Conservation (phyloP, 1,140 invertebrate genomes). For the Belonocnema kinseyi region DNA sequence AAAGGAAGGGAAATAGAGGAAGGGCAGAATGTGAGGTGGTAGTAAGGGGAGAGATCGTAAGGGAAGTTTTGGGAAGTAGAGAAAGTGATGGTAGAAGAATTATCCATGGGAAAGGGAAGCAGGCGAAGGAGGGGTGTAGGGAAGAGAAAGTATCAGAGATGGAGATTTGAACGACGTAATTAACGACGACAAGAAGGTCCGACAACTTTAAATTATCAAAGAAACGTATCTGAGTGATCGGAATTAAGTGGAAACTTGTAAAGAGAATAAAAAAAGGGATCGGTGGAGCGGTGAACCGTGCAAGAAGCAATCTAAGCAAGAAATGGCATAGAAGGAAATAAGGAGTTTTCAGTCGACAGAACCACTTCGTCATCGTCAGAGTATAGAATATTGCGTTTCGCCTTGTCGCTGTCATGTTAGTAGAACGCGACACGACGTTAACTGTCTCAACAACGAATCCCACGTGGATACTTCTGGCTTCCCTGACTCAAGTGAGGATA, state of each 20-base stretch:
- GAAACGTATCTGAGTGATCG: background rate
- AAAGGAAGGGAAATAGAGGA: no score
- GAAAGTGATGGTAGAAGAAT: no score
- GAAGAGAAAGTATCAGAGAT: no score
- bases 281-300: background rate
- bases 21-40: no score
- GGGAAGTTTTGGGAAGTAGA: no score
- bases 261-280: background rate
- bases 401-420: conserved; percentile 57
- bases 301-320: background rate
- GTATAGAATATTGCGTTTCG: conserved; percentile 55
- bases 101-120: no score
- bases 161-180: no score
- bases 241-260: background rate
- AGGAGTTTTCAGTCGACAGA: conserved; percentile 38
- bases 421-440: conserved; percentile 55
- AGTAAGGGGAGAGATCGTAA: background rate
- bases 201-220: background rate
- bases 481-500: no score
- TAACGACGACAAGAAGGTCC: background rate
- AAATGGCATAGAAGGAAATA: conserved; percentile 23
- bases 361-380: conserved; percentile 58
- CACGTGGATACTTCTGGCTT: conserved; percentile 18
- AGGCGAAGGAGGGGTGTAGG: no score
- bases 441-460: conserved; percentile 57